A percentile compares a stretch with the other conserved stretches of the same genome.
Evolutionary conservation across 2,113 vertebrate genomes (phyloP).

Genomic region (Sturnus vulgaris): DNA sequence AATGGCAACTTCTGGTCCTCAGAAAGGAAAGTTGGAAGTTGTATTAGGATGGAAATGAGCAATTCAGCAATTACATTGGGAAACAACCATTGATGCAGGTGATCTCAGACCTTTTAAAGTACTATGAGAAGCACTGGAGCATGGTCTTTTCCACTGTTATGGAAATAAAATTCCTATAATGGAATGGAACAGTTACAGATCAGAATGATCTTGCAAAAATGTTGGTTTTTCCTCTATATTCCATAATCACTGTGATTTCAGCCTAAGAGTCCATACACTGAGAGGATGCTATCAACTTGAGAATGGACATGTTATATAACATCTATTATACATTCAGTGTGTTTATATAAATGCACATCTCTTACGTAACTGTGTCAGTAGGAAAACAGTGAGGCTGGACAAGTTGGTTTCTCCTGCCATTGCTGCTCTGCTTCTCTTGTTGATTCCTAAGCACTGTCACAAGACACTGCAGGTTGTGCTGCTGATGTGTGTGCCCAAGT

Average conservation of each 20-base stretch:
- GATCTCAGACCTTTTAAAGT: slow-evolving; percentile 14
- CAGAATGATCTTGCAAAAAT: not conserved
- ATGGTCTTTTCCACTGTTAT: not conserved
- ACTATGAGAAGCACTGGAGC: not conserved
- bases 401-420: not conserved
- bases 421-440: not conserved
- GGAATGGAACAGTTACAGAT: not conserved
- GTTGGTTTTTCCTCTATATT: not conserved
- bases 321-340: not conserved
- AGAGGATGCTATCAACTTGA: not conserved
- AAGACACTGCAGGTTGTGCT: not conserved
- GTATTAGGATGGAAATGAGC: not conserved
- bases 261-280: not conserved
- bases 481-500: not conserved
- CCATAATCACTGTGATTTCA: not conserved
- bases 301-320: not conserved
- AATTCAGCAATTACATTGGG: not conserved
- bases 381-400: not conserved
- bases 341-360: slow-evolving; percentile 26
- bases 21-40: slow-evolving; percentile 30
- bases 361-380: slow-evolving; percentile 22
- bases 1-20: not conserved
- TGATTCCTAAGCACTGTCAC: not conserved
- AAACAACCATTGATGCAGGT: not conserved
- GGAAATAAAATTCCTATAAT: not conserved